Evolutionary conservation across 2,888 invertebrate genomes (phyloP).

Genomic region (Cantharis rufa): DNA sequence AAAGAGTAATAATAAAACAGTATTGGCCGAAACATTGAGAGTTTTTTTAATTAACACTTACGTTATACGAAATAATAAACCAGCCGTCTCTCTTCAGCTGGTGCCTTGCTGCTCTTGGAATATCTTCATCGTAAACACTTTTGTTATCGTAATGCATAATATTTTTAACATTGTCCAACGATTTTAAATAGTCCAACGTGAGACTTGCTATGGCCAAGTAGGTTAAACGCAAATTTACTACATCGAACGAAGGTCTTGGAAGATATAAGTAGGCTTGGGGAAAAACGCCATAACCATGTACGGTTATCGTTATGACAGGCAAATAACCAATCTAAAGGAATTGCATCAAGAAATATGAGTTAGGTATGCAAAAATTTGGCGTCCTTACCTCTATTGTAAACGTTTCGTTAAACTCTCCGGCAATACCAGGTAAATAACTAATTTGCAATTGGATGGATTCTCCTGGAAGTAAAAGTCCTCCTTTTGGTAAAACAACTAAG

Average conservation of each 20-base stretch:
- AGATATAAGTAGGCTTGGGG: constrained; percentile 63
- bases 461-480: constrained; percentile 55
- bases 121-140: constrained; percentile 27
- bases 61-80: constrained; percentile 45
- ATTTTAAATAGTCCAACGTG: constrained; percentile 55
- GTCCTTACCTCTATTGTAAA: constrained; percentile 48
- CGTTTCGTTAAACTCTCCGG: constrained; percentile 60
- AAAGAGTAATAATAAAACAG: no score
- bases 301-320: constrained; percentile 59
- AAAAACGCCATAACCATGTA: constrained; percentile 63
- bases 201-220: constrained; percentile 59
- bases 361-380: not conserved
- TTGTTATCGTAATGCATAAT: constrained; percentile 12
- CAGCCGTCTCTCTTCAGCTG: constrained; percentile 43
- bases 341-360: not conserved
- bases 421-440: constrained; percentile 60
- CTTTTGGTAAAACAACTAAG: constrained; percentile 55
- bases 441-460: constrained; percentile 56
- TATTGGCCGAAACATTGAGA: no score
- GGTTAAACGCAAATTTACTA: constrained; percentile 50
- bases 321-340: constrained; percentile 61
- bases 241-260: constrained; percentile 49
- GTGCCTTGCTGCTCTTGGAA: constrained; percentile 25
- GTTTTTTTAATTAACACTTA: constrained; percentile 14
- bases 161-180: constrained; percentile 39